Evolutionary conservation across 2,797 vertebrate species (phyloP).

Genomic region (Anas capensis): DNA sequence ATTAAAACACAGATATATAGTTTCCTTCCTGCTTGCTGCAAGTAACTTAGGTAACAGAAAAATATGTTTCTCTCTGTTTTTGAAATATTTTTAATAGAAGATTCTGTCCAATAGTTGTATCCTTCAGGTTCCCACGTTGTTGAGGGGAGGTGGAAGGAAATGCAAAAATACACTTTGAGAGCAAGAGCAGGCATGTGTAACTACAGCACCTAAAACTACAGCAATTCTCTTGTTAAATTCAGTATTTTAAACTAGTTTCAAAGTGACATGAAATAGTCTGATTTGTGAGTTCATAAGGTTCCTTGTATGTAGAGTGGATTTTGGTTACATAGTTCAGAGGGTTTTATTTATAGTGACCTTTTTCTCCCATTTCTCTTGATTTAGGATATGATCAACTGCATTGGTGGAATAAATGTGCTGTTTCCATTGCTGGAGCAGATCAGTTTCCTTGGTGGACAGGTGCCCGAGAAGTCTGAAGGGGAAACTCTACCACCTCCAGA

Average conservation of each 20-base stretch:
- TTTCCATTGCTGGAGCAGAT: slow-evolving; percentile 94
- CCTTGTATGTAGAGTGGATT: not conserved
- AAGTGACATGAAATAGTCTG: not conserved
- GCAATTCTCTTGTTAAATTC: not conserved
- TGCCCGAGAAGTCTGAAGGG: slow-evolving; percentile 68
- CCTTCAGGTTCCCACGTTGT: not conserved
- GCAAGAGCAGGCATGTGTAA: not conserved
- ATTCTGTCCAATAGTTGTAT: not conserved
- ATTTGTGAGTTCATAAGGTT: not conserved
- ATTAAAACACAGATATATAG: not conserved
- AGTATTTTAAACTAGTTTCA: not conserved
- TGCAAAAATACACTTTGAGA: not conserved
- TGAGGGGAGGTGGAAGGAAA: not conserved
- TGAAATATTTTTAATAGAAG: not conserved
- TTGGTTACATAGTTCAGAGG: rapidly evolving
- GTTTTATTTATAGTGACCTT: not conserved
- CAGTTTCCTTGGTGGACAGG: slow-evolving; percentile 79
- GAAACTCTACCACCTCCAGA: slow-evolving; percentile 84
- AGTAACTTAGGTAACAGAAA: not conserved
- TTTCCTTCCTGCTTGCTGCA: not conserved
- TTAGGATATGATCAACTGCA: slow-evolving; percentile 96
- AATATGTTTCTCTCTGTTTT: not conserved
- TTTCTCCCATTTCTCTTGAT: not conserved
- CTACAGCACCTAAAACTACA: not conserved
- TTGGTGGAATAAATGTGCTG: slow-evolving; percentile 91